phyloP scores from a whole-genome alignment of 1,140 invertebrate genomes.

The Pectinophora gossypiella region DNA sequence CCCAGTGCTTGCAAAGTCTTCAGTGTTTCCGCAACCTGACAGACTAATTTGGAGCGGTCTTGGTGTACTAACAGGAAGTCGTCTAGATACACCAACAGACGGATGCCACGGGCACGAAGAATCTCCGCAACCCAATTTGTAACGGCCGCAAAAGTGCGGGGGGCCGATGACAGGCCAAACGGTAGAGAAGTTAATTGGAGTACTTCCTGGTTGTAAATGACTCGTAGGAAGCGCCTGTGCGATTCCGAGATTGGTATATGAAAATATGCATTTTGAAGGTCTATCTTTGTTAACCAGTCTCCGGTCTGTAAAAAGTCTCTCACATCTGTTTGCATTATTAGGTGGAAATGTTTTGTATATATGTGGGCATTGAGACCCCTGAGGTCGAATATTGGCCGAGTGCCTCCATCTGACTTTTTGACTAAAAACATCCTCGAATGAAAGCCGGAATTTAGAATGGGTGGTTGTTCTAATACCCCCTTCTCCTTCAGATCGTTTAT shows the following conservation, averaged over 20 bases:
- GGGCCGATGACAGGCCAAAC: no score
- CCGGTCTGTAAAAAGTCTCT: neutral
- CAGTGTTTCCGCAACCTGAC: no score
- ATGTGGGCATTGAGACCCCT: neutral
- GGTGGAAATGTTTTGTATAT: neutral
- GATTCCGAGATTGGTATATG: neutral
- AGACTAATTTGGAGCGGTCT: no score
- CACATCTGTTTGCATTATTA: constrained; percentile 3
- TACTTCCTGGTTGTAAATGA: no score
- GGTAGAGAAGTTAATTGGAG: neutral
- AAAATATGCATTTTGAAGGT: constrained; percentile 3
- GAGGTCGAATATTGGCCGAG: neutral
- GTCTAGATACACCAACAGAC: neutral
- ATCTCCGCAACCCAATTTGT: constrained; percentile 1
- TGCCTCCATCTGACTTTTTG: neutral
- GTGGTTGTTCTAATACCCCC: no score
- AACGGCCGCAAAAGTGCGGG: neutral
- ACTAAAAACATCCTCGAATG: no score
- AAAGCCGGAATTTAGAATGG: no score
- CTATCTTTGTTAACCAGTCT: constrained; percentile 6
- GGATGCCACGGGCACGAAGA: neutral
- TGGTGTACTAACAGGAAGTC: neutral
- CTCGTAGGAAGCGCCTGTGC: neutral
- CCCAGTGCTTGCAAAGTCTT: no score
- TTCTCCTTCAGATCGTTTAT: no score